Base-by-base conservation (phyloP, 92 coral and sea anemone genomes). In the Desmophyllum pertusum region DNA sequence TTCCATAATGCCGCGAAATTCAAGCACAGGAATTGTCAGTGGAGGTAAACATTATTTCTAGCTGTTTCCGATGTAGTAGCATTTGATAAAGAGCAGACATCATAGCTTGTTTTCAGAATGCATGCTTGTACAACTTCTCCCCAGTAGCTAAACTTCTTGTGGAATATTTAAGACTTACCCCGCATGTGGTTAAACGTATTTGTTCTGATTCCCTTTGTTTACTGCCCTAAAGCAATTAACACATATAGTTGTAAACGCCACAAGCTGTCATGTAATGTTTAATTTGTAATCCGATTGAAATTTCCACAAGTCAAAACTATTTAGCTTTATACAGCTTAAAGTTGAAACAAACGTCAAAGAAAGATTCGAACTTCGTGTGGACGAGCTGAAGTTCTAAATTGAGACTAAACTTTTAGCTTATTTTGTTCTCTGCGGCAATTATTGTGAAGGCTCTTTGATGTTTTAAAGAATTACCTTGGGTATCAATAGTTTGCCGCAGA, bases 1-100 rank as follows among this genome's bases (percentile, higher is more conserved):
- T 83, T 65, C 92, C 45, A 89, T 89, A 19, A 79, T 79, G 35
- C 89, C 92, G 41, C 75, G 92, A 37, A 83, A 83, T 17, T 71
- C 92, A 17, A 89, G 86, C 86, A 41, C 83, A 4, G 83, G 72
- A 65, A 63, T 66, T 45, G 40, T 82, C 25, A 50, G 65, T n/a
- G 89, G 80, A 83, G 91, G 91, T 83, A 80, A 29, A 46, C 0
- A 37, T 0, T 33, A 10, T 74, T 72, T 27, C 9, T 30, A 13
- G 5, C 10, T 11, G 0, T n/a, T 14, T 2, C 55, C 55, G 15
- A n/a, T n/a, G 10, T 70, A 23, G 18, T 21, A 7, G 27, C 18
- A 39, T 70, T 40, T 70, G 48, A 66, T 65, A 36, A 65, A 46
- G 21, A 57, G 5, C n/a, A 57, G 64, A 6, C 41, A 18, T 36